Conservation (phyloP, 2,113 vertebrate genomes). For the Tyto alba region DNA sequence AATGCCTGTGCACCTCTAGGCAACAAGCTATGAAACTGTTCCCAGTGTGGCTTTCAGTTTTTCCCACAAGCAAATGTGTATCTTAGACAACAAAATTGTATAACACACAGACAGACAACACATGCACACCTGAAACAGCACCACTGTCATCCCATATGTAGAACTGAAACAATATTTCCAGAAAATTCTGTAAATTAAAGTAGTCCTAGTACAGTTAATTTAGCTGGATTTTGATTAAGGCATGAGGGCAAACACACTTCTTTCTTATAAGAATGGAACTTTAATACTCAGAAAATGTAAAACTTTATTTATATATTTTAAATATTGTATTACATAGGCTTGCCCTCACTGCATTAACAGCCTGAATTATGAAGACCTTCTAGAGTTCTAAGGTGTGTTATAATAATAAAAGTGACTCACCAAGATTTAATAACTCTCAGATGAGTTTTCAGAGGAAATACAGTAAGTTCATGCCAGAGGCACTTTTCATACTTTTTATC, state of each 20-base stretch:
- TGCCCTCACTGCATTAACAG: background rate
- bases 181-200: background rate
- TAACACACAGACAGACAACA: background rate
- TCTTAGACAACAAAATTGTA: background rate
- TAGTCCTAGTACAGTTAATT: background rate
- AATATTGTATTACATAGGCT: background rate
- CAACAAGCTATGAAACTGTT: background rate
- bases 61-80: background rate
- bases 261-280: background rate
- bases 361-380: background rate
- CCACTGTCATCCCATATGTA: background rate
- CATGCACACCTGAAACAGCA: background rate
- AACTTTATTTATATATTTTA: background rate
- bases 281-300: background rate
- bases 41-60: background rate
- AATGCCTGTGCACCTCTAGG: background rate
- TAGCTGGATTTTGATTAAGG: background rate
- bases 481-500: background rate
- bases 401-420: background rate
- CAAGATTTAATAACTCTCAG: background rate
- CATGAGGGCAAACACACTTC: background rate
- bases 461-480: background rate
- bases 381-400: background rate
- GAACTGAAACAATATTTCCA: background rate
- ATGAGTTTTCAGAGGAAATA: background rate